Percentiles rank a stretch among this genome's conserved stretches.
These are phyloP conservation scores for Pontoporia blainvillei DNA, from an alignment of 2,113 vertebrate species.

Conservation along the genomic window DNA sequence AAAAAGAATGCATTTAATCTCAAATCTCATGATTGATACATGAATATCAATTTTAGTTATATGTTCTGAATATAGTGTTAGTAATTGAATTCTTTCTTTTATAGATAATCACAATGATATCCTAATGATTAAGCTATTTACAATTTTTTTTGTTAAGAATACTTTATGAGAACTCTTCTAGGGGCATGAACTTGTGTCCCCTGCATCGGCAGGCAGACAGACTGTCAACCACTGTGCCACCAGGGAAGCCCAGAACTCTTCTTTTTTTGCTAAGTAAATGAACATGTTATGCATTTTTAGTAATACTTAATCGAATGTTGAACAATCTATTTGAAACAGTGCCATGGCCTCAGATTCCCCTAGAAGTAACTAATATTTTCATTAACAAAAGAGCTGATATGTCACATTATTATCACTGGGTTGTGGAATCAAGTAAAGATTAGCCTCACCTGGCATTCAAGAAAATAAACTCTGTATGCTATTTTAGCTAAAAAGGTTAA, in stretches of 20 bases:
- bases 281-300: background rate
- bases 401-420: conserved; percentile 47
- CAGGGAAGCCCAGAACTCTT: background rate
- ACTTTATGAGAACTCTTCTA: background rate
- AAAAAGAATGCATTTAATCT: background rate
- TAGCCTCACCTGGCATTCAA: conserved; percentile 54
- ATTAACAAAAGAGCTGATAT: conserved; percentile 33
- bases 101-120: background rate
- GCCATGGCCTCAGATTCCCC: background rate
- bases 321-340: background rate
- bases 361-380: background rate
- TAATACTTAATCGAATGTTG: background rate
- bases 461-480: conserved; percentile 57
- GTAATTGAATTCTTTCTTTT: background rate
- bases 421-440: conserved; percentile 52
- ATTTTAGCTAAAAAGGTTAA: conserved; percentile 73
- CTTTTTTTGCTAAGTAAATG: background rate
- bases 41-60: conserved; percentile 20
- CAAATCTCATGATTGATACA: background rate
- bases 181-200: too few relatives aligned
- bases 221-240: too few relatives aligned
- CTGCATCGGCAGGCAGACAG: too few relatives aligned
- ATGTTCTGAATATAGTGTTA: background rate
- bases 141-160: background rate
- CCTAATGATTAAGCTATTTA: background rate